Evolutionary conservation across 2,113 vertebrate genomes (phyloP), one percentile per base, ranked within the genome.

Genomic region (Leiothrix lutea): DNA sequence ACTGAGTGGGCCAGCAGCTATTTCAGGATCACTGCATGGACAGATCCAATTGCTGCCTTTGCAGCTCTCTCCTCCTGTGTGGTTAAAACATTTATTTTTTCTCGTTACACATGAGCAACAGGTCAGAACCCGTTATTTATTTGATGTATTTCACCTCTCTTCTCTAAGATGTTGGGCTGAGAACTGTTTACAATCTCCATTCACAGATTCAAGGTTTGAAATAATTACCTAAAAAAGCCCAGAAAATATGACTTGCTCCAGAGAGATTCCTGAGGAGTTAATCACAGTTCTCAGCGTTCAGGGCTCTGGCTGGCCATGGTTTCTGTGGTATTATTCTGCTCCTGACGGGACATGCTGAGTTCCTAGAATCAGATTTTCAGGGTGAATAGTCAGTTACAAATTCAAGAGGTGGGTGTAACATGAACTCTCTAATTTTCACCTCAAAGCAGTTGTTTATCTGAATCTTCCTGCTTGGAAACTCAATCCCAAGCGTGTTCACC

Each of bases 401-500:
- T 65, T 79, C 94, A 87, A 86, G 94, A 78, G 75, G 91, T 95
- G 88, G 88, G 91, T 80, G 94, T 90, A 83, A 90, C 20, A 16
- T 5, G 51, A 88, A 91, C 61, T 83, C 92, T 86, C 72, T 94
- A 51, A 95, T 95, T 95, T 94, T 95, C 91, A 92, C 80, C 95
- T 96, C 96, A 81, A 91, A 95, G 94, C 3, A 6, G 61, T 48
- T 60, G 60, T 91, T 92, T 92, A 92, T 94, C 83, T 74, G 78
- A 92, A 87, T 67, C 73, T 87, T 89, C 73, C 89, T 92, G 73
- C 89, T 44, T 66, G 83, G 91, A 96, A 95, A 93, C 38, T 86
- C 92, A 29, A 48, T 79, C 73, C 83, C 57, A 36, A 88, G 71
- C 0, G 2, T 75, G 40, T 57, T 94, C 85, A 86, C 62, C 87